These are phyloP conservation scores for Nephrocerus scutellatus DNA, from an alignment of 2,888 invertebrate species.

Conservation along the genomic window DNA sequence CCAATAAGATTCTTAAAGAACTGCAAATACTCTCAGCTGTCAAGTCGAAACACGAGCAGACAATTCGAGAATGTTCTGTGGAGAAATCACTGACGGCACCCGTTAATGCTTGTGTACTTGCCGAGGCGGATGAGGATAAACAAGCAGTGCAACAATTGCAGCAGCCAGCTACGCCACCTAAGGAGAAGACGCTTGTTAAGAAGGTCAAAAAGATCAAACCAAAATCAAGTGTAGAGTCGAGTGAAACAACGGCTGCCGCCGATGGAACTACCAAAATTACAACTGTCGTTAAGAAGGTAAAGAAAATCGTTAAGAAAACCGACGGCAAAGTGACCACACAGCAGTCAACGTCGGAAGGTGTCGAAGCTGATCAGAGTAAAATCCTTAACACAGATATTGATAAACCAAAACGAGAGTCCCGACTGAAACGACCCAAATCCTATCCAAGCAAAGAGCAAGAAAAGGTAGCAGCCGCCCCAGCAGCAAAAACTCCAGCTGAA, in stretches of 20 bases:
- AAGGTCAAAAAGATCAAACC: conserved; percentile 36
- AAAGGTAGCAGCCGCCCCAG: conserved; percentile 27
- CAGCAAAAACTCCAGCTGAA: conserved; percentile 20
- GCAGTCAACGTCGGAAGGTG: conserved; percentile 4
- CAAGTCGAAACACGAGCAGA: conserved; percentile 30
- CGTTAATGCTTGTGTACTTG: background rate
- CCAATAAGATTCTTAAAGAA: conserved; percentile 44
- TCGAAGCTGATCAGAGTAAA: conserved; percentile 12
- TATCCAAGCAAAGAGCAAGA: conserved; percentile 52
- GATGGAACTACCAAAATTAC: conserved; percentile 21
- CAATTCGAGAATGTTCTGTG: background rate
- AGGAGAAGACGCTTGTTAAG: conserved; percentile 21
- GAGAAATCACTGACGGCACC: background rate
- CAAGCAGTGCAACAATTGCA: too few species aligned
- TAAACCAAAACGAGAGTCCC: conserved; percentile 46
- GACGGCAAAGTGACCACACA: conserved; percentile 21
- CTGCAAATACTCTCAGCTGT: conserved; percentile 39
- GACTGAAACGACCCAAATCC: conserved; percentile 53
- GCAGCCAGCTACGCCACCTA: too few species aligned
- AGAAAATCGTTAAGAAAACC: conserved; percentile 37
- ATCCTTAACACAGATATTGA: conserved; percentile 17
- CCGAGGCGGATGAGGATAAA: background rate
- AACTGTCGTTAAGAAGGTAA: conserved; percentile 34
- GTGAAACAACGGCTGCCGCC: conserved; percentile 18
- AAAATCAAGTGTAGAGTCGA: conserved; percentile 29